Conservation (phyloP, 2,888 invertebrate species). For the Orchesella flavescens region DNA sequence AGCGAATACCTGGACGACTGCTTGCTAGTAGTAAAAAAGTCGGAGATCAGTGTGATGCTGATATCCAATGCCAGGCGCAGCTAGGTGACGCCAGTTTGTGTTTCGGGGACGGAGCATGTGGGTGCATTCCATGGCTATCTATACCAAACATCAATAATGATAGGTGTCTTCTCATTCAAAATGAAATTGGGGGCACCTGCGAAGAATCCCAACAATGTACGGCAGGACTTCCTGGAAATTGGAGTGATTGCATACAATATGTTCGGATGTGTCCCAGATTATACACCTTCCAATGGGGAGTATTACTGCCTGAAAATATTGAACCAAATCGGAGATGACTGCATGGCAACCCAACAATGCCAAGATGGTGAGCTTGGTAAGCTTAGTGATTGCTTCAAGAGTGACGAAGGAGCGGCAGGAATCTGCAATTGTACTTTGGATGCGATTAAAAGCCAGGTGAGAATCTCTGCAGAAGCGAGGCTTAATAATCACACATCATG, state of each 20-base stretch:
- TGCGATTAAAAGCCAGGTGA: too few relatives aligned
- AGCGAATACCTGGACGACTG: not conserved
- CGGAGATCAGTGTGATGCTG: not conserved
- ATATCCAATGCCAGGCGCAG: not conserved
- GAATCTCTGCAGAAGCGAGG: too few relatives aligned
- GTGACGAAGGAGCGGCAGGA: too few relatives aligned
- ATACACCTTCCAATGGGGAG: not conserved
- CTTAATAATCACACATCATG: too few relatives aligned
- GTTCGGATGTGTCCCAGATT: not conserved
- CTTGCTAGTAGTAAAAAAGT: too few relatives aligned
- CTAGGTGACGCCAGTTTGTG: constrained; percentile 5
- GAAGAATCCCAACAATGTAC: constrained; percentile 6
- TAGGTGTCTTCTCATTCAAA: not conserved
- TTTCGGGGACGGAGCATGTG: not conserved
- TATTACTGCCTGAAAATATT: not conserved
- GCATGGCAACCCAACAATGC: constrained; percentile 6
- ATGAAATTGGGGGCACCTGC: not conserved
- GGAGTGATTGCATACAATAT: not conserved
- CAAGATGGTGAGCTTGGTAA: not conserved
- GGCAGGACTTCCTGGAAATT: not conserved
- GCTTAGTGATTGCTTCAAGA: not conserved
- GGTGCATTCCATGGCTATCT: not conserved
- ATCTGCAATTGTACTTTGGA: too few relatives aligned
- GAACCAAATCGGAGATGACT: not conserved
- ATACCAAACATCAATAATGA: not conserved